These are phyloP conservation scores for Geothlypis trichas DNA, from an alignment of 2,113 vertebrate species.

Conservation along the genomic window DNA sequence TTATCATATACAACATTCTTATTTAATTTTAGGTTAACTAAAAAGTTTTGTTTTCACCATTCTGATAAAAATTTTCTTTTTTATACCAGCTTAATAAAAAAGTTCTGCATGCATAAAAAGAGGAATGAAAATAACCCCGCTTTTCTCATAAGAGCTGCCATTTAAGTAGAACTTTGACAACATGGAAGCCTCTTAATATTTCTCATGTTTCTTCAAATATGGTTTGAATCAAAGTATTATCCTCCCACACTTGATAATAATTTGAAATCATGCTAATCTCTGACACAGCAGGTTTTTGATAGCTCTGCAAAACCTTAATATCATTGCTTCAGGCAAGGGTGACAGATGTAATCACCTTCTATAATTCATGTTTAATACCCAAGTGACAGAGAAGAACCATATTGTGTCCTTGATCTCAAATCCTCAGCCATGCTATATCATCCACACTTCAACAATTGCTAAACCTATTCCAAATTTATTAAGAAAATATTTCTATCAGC, in stretches of 20 bases:
- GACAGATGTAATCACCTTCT: constrained; percentile 82
- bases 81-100: neutral
- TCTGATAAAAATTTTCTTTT: neutral
- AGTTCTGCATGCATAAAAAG: neutral
- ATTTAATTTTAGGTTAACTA: neutral
- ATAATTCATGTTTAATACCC: constrained; percentile 89
- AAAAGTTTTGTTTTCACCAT: neutral
- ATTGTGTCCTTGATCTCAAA: constrained; percentile 78
- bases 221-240: constrained; percentile 57
- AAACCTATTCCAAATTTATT: constrained; percentile 10
- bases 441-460: neutral
- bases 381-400: constrained; percentile 74
- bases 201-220: constrained; percentile 17
- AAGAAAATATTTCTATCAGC: neutral
- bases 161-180: neutral
- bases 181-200: constrained; percentile 4
- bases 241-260: constrained; percentile 55
- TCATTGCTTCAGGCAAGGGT: constrained; percentile 90
- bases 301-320: constrained; percentile 79
- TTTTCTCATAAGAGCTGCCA: neutral
- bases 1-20: neutral
- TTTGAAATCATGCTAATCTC: constrained; percentile 79
- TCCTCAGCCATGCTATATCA: constrained; percentile 45
- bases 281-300: constrained; percentile 86
- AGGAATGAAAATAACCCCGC: neutral